These are phyloP conservation scores for Pollenia labialis DNA, from an alignment of 2,888 invertebrate species.

Conservation along the genomic window DNA sequence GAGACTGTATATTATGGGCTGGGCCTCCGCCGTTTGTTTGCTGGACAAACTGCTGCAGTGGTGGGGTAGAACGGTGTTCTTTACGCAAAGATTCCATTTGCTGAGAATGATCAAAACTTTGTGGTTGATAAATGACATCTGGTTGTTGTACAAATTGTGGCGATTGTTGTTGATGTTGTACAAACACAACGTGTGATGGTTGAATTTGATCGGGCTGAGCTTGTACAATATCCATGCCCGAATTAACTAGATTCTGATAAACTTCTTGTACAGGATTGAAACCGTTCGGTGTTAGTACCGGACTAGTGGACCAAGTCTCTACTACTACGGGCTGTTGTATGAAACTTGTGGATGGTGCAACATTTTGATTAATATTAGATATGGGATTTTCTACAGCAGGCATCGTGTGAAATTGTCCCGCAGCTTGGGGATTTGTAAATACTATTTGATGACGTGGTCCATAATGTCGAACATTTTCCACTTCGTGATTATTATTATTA, in stretches of 20 bases:
- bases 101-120: constrained; percentile 22
- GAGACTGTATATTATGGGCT: constrained; percentile 48
- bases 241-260: constrained; percentile 75
- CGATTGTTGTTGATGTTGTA: background rate
- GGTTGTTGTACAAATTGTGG: constrained; percentile 49
- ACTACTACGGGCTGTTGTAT: constrained; percentile 50
- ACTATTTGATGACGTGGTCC: constrained; percentile 7
- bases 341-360: constrained; percentile 46
- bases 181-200: constrained; percentile 7
- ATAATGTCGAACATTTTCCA: background rate
- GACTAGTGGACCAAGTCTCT: constrained; percentile 29
- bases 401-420: background rate
- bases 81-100: constrained; percentile 12
- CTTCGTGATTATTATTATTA: background rate
- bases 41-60: constrained; percentile 10
- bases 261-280: constrained; percentile 72
- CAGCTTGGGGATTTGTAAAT: constrained; percentile 7
- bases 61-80: constrained; percentile 26
- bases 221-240: constrained; percentile 76
- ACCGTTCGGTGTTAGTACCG: background rate
- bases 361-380: constrained; percentile 11
- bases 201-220: constrained; percentile 51
- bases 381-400: constrained; percentile 22
- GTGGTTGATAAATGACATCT: constrained; percentile 23
- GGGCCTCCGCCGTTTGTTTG: background rate